Conservation (phyloP, 2,797 vertebrate genomes). For the Phylloscopus collybita region DNA sequence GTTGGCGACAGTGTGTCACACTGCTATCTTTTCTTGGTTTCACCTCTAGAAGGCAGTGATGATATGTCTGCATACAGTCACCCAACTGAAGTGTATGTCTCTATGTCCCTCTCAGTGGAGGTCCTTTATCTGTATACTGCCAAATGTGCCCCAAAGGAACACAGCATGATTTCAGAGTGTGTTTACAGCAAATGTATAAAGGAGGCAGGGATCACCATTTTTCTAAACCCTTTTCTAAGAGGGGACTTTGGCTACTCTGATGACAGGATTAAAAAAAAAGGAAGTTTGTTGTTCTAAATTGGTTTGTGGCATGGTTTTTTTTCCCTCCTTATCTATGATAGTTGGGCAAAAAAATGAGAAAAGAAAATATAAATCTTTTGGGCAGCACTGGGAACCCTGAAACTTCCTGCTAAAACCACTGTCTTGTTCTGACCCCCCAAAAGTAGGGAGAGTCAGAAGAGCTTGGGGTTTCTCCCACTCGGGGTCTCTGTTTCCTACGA, state of each 20-base stretch:
- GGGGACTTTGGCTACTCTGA: background rate
- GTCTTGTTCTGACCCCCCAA: background rate
- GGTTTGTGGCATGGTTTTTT: background rate
- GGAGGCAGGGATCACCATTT: background rate
- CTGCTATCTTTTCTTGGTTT: slow-evolving; percentile 50
- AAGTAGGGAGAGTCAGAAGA: background rate
- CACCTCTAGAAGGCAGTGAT: slow-evolving; percentile 67
- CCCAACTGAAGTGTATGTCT: background rate
- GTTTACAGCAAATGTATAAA: background rate
- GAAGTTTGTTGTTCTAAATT: background rate
- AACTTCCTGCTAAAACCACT: background rate
- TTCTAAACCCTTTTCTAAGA: background rate
- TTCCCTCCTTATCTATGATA: background rate
- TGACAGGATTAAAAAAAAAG: background rate
- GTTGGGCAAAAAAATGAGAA: background rate
- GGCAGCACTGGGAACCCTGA: background rate
- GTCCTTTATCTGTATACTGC: background rate
- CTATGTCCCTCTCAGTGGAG: background rate
- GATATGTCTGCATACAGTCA: background rate
- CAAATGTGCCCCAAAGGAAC: background rate
- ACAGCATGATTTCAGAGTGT: background rate
- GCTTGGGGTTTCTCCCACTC: background rate
- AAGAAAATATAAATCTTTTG: background rate
- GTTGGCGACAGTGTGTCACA: slow-evolving; percentile 42
- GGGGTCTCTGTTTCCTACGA: background rate